These are phyloP conservation scores for Albula glossodonta DNA, from an alignment of 2,113 vertebrate species.

Conservation along the genomic window DNA sequence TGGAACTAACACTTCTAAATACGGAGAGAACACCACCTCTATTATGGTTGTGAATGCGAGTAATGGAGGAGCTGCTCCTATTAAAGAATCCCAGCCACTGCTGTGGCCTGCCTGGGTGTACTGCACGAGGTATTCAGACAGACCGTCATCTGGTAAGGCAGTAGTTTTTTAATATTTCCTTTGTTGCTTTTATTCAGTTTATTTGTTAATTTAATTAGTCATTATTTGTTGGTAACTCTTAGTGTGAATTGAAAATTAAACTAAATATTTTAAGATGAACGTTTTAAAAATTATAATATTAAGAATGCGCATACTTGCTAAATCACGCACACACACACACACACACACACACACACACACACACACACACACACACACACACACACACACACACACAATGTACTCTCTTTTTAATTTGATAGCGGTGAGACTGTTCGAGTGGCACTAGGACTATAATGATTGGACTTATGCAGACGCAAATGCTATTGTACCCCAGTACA, in stretches of 20 bases:
- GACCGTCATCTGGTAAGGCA: conserved; percentile 97
- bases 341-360: not conserved
- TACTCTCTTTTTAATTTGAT: not conserved
- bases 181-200: not conserved
- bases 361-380: not conserved
- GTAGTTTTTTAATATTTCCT: conserved; percentile 50
- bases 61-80: conserved; percentile 71
- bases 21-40: conserved; percentile 79
- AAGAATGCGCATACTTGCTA: not conserved
- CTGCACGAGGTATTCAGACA: conserved; percentile 95
- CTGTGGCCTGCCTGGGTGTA: conserved; percentile 98
- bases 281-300: not conserved
- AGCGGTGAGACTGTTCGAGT: not conserved
- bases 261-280: not conserved
- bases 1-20: conserved; percentile 71
- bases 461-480: not conserved
- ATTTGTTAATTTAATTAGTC: not conserved
- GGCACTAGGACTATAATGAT: not conserved
- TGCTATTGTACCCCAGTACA: not conserved
- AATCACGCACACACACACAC: not conserved
- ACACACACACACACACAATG: not conserved
- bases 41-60: conserved; percentile 80
- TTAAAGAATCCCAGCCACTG: conserved; percentile 81
- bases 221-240: not conserved
- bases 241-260: conserved; percentile 11